A percentile compares a stretch with the other conserved stretches of the same genome.
phyloP scores from a whole-genome alignment of 2,888 invertebrate species.

The Endotricha flammealis region DNA sequence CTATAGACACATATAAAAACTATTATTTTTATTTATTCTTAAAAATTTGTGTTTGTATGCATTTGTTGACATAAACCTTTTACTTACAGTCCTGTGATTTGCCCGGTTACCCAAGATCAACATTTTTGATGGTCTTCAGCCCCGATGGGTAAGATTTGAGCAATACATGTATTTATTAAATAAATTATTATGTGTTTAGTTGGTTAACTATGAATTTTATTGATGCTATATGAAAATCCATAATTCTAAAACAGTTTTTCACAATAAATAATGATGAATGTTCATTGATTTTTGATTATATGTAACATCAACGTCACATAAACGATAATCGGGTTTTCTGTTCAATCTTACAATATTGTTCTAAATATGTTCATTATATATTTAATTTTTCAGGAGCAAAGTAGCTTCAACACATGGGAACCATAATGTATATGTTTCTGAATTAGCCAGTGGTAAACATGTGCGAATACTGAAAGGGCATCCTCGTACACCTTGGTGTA shows the following conservation, averaged over 20 bases:
- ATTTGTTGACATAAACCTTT: too few relatives aligned
- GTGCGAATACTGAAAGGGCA: constrained; percentile 88
- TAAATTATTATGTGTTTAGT: not conserved
- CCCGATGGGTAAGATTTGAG: constrained; percentile 84
- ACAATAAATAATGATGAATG: too few relatives aligned
- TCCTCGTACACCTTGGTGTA: constrained; percentile 93
- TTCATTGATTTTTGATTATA: too few relatives aligned
- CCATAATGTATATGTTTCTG: constrained; percentile 91
- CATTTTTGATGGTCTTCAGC: constrained; percentile 92
- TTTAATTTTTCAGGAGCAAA: constrained; percentile 78
- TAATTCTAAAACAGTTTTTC: too few relatives aligned
- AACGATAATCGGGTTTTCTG: too few relatives aligned
- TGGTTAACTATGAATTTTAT: too few relatives aligned
- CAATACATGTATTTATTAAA: constrained; percentile 3
- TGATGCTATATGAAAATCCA: too few relatives aligned
- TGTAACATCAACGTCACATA: too few relatives aligned
- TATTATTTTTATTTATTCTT: too few relatives aligned
- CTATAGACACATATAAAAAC: too few relatives aligned
- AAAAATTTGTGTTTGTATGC: too few relatives aligned
- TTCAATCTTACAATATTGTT: too few relatives aligned
- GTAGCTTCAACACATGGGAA: constrained; percentile 94
- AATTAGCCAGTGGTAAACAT: constrained; percentile 87
- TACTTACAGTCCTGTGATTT: constrained; percentile 83
- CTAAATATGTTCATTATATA: not conserved
- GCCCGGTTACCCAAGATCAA: constrained; percentile 86